Base-by-base conservation (phyloP, 2,888 invertebrate species). In the Pachycephus smyrnensis region DNA sequence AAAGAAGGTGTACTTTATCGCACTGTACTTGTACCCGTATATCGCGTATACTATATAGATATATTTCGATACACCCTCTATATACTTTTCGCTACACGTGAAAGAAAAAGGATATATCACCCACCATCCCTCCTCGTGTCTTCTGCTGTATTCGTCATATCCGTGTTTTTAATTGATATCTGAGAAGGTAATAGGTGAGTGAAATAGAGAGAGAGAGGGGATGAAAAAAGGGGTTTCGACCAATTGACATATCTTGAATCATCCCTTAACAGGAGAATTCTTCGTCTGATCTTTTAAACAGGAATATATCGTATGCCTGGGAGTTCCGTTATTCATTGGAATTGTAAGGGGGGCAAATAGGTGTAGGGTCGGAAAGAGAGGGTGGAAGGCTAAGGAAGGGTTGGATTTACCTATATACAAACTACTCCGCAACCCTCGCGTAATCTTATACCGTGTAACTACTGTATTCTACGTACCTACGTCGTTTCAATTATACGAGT, bases 401-500 rank as follows among this genome's bases (percentile, higher is more conserved):
- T 75, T 30, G 31, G 75, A 75, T 12, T 73, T 73, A 71, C 31
- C 55, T 76, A 73, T 73, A 73, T n/a, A 2, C 15, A 23, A 15
- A 40, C 40, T 55, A 55, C 23, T 23, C 23, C 55, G 55, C 23
- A 55, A 55, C 55, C 55, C 55, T 55, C 36, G 35, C 23, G 74
- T 12, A 37, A 36, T 82, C 82, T 76, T 82, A 82, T 73, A 79
- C 75, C 75, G 77, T 78, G 55, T 55, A 55, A 55, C 55, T 55
- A 78, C 76, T 73, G 55, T 73, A 74, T 79, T 81, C 82, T 55
- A 79, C 86, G 81, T 83, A 89, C 89, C 90, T 90, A 90, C 89
- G 86, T 85, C 89, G 90, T 89, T 90, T 90, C 89, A 90, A 90
- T 90, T 90, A 90, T 73, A 86, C 81, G 75, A 68, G 40, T 74